Evolutionary conservation across 1,140 invertebrate species (phyloP).

Genomic region (Drosophila azteca): DNA sequence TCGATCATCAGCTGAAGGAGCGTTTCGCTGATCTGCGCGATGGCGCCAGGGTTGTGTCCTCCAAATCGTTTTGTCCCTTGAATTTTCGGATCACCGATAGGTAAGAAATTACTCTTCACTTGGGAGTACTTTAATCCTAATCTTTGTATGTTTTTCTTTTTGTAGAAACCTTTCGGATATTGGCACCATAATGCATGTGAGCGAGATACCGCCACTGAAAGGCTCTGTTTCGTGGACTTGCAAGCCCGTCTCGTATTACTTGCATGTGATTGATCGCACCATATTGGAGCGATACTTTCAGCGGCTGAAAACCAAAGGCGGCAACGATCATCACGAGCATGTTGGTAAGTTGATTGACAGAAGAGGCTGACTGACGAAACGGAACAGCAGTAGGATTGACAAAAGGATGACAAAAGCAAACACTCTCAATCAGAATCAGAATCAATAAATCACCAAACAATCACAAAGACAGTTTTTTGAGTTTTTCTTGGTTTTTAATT

Average conservation of each 20-base stretch:
- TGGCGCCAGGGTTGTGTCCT: slow-evolving; percentile 98
- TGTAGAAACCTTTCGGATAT: slow-evolving; percentile 92
- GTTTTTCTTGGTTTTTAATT: background rate
- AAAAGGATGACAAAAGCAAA: slow-evolving; percentile 10
- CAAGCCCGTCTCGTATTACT: slow-evolving; percentile 98
- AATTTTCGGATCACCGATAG: slow-evolving; percentile 99
- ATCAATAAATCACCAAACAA: slow-evolving; percentile 4
- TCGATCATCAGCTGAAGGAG: slow-evolving; percentile 98
- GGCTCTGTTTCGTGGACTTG: slow-evolving; percentile 99
- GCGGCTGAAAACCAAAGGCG: slow-evolving; percentile 93
- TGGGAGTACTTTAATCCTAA: background rate
- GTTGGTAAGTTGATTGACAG: slow-evolving; percentile 68
- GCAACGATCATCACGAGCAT: slow-evolving; percentile 85
- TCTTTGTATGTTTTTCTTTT: slow-evolving; percentile 10
- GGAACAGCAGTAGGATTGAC: background rate
- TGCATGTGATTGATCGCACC: slow-evolving; percentile 97
- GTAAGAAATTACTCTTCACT: slow-evolving; percentile 84
- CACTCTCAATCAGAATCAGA: slow-evolving; percentile 22
- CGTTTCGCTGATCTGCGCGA: slow-evolving; percentile 98
- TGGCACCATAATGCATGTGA: slow-evolving; percentile 99
- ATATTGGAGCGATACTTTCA: slow-evolving; percentile 98
- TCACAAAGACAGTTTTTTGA: too few species aligned
- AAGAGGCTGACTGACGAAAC: too few species aligned
- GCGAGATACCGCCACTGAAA: slow-evolving; percentile 96
- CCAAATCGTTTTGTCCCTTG: slow-evolving; percentile 98